Percentiles rank a stretch among this genome's conserved stretches.
These are phyloP conservation scores for Falco rusticolus DNA, from an alignment of 2,797 vertebrate genomes.

Conservation along the genomic window DNA sequence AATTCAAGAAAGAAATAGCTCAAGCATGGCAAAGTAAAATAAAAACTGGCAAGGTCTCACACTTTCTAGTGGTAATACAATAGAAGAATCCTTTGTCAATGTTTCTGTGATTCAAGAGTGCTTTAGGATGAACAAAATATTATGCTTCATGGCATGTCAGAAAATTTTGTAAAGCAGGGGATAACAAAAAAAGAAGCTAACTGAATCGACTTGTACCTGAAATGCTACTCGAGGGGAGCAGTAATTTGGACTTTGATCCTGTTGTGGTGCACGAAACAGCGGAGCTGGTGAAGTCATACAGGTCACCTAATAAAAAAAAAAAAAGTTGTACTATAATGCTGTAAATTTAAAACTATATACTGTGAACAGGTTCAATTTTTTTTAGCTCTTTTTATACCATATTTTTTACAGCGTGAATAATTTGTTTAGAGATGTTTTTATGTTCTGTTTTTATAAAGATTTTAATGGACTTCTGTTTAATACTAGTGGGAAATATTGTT, in stretches of 20 bases:
- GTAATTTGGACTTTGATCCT: not conserved
- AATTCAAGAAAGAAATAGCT: not conserved
- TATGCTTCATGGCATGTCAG: not conserved
- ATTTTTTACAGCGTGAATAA: slow-evolving; percentile 71
- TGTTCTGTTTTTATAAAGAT: slow-evolving; percentile 58
- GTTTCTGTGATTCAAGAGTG: not conserved
- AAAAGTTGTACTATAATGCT: slow-evolving; percentile 68
- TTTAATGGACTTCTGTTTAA: slow-evolving; percentile 63
- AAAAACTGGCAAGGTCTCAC: not conserved
- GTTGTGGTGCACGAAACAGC: not conserved
- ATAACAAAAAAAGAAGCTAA: not conserved
- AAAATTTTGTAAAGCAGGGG: not conserved
- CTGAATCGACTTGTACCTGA: not conserved
- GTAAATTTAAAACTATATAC: slow-evolving; percentile 75
- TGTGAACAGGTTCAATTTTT: slow-evolving; percentile 76
- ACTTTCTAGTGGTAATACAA: not conserved
- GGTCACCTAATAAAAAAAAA: slow-evolving; percentile 12
- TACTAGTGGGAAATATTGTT: slow-evolving; percentile 57
- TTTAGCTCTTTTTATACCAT: slow-evolving; percentile 75
- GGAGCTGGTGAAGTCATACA: slow-evolving; percentile 25
- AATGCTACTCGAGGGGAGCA: not conserved
- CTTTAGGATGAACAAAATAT: not conserved
- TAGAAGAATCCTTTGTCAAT: not conserved
- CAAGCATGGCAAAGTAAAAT: not conserved
- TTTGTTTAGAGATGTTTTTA: slow-evolving; percentile 65